These are phyloP conservation scores for Parthenolecanium corni DNA, from an alignment of 2,888 invertebrate genomes.

Conservation along the genomic window DNA sequence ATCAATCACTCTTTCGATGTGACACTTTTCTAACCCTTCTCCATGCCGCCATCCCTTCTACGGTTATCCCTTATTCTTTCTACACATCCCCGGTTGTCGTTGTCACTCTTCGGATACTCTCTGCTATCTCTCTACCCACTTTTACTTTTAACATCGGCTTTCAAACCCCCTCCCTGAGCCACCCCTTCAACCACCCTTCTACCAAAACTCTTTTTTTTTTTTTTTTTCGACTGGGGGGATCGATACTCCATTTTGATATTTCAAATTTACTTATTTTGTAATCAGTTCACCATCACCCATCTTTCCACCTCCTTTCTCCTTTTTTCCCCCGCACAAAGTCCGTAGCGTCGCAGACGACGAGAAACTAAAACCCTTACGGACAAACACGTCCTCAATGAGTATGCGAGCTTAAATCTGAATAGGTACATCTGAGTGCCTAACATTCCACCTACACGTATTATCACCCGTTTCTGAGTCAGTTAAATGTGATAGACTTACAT, in stretches of 20 bases:
- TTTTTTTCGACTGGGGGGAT: background rate
- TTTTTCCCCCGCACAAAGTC: no score
- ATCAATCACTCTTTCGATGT: constrained; percentile 29
- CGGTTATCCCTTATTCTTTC: constrained; percentile 28
- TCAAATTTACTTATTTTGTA: constrained; percentile 23
- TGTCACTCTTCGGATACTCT: constrained; percentile 12
- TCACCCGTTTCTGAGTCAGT: no score
- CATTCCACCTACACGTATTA: no score
- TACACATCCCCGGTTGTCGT: constrained; percentile 26
- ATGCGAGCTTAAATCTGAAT: no score
- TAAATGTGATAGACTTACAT: no score
- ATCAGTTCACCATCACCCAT: background rate
- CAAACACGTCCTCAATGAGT: no score
- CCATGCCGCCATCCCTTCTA: background rate
- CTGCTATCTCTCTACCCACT: constrained; percentile 25
- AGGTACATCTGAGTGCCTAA: no score
- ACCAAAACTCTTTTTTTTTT: no score
- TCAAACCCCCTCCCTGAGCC: background rate
- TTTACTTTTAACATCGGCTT: constrained; percentile 25
- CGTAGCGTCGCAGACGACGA: no score
- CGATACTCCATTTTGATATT: constrained; percentile 28
- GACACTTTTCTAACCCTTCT: constrained; percentile 24
- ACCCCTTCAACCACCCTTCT: no score
- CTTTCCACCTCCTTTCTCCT: background rate
- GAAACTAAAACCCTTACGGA: no score